Base-by-base conservation (phyloP, 2,888 invertebrate species). In the Plusia festucae region DNA sequence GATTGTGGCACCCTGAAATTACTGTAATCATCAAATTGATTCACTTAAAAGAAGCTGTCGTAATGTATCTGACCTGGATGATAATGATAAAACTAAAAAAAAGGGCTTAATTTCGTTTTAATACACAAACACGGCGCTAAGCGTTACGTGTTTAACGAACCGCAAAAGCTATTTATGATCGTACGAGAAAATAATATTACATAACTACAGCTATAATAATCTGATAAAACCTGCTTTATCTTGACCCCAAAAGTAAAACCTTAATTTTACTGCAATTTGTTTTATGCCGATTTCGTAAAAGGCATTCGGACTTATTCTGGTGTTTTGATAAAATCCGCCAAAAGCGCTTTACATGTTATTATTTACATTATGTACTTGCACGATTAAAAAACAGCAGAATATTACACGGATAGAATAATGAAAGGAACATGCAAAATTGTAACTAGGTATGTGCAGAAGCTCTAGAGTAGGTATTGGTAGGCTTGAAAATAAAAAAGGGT, bases 401-500 rank as follows among this genome's bases (percentile, higher is more conserved):
- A n/a, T n/a, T n/a, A n/a, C n/a, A n/a, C n/a, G n/a, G n/a, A n/a
- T n/a, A n/a, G n/a, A n/a, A n/a, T n/a, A n/a, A n/a, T n/a, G n/a
- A n/a, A 60, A 68, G 27, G 13, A 9, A 32, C 13, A 13, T 15
- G 13, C 15, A 15, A 2, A 18, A 8, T 4, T 46, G 7, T 18
- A 6, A 8, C 18, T 16, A 16, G n/a, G 3, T 46, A 56, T n/a
- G 30, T 22, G 18, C 60, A 49, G 63, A n/a, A n/a, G n/a, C n/a
- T n/a, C 53, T 53, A 34, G 56, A 16, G 66, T 51, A 65, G 46
- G 66, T 51, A 65, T 34, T 30, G 51, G 18, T 13, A 22, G 49
- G 11, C 9, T 65, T 56, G 61, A 76, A 70, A 60, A 70, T 60
- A 58, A 64, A 75, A 61, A 70, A 51, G 54, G 67, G 53, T 63